These are phyloP conservation scores for Dichetophora obliterata DNA, from an alignment of 2,888 invertebrate species.

Conservation along the genomic window DNA sequence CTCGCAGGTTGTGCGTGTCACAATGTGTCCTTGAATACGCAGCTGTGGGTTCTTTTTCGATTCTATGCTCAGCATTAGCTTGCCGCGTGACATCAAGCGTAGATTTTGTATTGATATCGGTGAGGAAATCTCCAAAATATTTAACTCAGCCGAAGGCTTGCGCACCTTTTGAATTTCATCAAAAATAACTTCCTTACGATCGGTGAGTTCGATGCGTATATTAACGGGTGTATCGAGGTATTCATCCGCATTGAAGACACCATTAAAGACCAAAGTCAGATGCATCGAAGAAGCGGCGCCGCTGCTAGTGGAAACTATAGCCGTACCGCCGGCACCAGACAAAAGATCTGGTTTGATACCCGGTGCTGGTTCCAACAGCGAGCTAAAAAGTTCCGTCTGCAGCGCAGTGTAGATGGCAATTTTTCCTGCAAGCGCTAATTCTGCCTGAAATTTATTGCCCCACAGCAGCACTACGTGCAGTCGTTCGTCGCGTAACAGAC, in stretches of 20 bases:
- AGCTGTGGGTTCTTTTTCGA: conserved; percentile 77
- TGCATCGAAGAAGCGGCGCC: conserved; percentile 86
- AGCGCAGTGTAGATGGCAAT: conserved; percentile 82
- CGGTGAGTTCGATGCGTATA: conserved; percentile 78
- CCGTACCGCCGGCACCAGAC: conserved; percentile 84
- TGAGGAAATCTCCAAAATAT: conserved; percentile 83
- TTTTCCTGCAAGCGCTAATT: conserved; percentile 79
- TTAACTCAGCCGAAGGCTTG: conserved; percentile 83
- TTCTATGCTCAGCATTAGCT: conserved; percentile 78
- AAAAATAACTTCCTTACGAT: conserved; percentile 80
- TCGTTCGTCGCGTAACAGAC: conserved; percentile 82
- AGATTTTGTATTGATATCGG: conserved; percentile 83
- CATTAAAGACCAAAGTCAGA: conserved; percentile 85
- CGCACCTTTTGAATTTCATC: conserved; percentile 78
- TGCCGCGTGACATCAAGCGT: conserved; percentile 82
- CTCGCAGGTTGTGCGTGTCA: conserved; percentile 84
- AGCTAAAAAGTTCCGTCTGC: conserved; percentile 85
- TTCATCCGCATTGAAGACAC: conserved; percentile 79
- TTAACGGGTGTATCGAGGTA: conserved; percentile 77
- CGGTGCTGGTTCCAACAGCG: conserved; percentile 78
- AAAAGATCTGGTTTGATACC: conserved; percentile 74
- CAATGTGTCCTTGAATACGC: conserved; percentile 78
- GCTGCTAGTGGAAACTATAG: conserved; percentile 85
- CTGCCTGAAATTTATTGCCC: conserved; percentile 79
- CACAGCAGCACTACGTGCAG: conserved; percentile 84